These are phyloP conservation scores for Zelleria hepariella DNA, from an alignment of 2,888 invertebrate species.

Conservation along the genomic window DNA sequence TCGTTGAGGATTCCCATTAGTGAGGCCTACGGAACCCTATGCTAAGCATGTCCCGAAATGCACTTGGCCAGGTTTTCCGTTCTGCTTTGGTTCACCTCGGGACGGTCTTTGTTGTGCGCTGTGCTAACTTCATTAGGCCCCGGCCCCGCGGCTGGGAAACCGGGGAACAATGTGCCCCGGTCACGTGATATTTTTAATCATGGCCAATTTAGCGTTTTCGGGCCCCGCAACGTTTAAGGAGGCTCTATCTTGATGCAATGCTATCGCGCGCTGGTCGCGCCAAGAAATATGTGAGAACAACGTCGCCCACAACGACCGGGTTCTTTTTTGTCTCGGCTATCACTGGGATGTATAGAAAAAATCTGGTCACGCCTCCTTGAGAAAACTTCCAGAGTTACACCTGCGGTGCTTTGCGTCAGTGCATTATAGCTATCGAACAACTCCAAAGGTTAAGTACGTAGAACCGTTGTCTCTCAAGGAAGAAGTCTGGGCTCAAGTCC, in stretches of 20 bases:
- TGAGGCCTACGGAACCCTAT: too few relatives aligned
- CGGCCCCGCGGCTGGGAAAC: slow-evolving; percentile 33
- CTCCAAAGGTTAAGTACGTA: too few relatives aligned
- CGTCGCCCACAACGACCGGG: slow-evolving; percentile 22
- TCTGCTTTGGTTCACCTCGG: slow-evolving; percentile 61
- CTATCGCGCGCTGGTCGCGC: slow-evolving; percentile 31
- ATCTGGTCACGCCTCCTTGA: background rate
- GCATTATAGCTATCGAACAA: too few relatives aligned
- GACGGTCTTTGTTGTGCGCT: slow-evolving; percentile 43
- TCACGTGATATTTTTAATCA: slow-evolving; percentile 39
- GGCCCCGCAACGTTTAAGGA: slow-evolving; percentile 31
- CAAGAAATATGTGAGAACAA: slow-evolving; percentile 56
- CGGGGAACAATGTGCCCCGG: slow-evolving; percentile 43
- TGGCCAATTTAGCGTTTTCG: slow-evolving; percentile 52
- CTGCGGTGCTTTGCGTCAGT: too few relatives aligned
- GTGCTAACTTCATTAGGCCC: slow-evolving; percentile 51
- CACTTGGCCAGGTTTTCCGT: too few relatives aligned
- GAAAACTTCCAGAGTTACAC: background rate
- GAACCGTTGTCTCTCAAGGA: too few relatives aligned
- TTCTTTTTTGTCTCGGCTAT: slow-evolving; percentile 8
- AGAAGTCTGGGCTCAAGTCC: too few relatives aligned
- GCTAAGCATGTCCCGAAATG: too few relatives aligned
- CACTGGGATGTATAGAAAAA: background rate
- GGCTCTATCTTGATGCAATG: slow-evolving; percentile 37
- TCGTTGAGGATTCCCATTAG: too few relatives aligned